These are phyloP conservation scores for Drosophila santomea DNA, from an alignment of 1,140 invertebrate species.

Conservation along the genomic window DNA sequence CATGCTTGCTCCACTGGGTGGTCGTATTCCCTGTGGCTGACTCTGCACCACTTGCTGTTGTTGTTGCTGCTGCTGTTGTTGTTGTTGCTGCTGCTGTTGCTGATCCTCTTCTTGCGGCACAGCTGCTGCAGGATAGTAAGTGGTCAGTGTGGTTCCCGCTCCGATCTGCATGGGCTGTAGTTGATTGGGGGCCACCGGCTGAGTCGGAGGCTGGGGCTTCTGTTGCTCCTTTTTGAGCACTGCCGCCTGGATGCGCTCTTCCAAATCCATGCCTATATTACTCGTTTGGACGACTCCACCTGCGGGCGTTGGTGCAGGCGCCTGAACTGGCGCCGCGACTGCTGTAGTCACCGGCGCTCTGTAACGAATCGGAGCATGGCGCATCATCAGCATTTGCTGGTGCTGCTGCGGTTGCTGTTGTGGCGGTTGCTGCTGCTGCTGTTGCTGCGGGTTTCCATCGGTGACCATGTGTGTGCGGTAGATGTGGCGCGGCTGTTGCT, in stretches of 20 bases:
- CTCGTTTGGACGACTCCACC: constrained; percentile 6
- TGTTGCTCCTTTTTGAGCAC: constrained; percentile 77
- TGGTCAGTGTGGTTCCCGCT: constrained; percentile 69
- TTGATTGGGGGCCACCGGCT: constrained; percentile 5
- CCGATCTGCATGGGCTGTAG: constrained; percentile 50
- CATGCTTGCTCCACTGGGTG: constrained; percentile 69
- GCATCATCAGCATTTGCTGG: constrained; percentile 68
- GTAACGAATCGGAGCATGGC: constrained; percentile 51
- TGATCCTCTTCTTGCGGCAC: constrained; percentile 31
- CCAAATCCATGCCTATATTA: constrained; percentile 65
- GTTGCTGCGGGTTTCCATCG: constrained; percentile 31
- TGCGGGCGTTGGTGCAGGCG: constrained; percentile 12
- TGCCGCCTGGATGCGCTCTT: constrained; percentile 78
- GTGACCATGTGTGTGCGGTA: constrained; percentile 58
- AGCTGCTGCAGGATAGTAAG: constrained; percentile 50
- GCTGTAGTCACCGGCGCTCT: constrained; percentile 25
- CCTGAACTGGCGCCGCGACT: constrained; percentile 5
- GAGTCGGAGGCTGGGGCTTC: constrained; percentile 26
- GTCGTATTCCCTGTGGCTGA: constrained; percentile 47
- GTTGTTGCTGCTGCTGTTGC: constrained; percentile 35
- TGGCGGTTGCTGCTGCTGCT: constrained; percentile 39
- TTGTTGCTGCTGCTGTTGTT: constrained; percentile 29
- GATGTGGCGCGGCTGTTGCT: constrained; percentile 43
- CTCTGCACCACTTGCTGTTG: constrained; percentile 57
- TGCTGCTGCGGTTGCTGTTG: constrained; percentile 51